Base-by-base conservation (phyloP, 2,113 vertebrate genomes). In the Spea bombifrons region DNA sequence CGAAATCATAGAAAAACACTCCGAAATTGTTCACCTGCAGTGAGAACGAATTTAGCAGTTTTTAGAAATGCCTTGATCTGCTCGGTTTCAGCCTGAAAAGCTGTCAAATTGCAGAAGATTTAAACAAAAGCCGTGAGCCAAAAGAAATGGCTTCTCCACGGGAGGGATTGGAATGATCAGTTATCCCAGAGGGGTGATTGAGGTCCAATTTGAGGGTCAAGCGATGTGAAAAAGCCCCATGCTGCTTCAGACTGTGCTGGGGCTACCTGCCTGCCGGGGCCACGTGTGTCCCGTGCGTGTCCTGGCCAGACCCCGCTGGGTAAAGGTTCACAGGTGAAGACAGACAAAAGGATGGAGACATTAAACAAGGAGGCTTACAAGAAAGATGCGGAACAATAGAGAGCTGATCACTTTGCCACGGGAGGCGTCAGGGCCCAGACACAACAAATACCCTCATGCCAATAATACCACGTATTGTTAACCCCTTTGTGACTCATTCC, bases 201-300 rank as follows among this genome's bases (percentile, higher is more conserved):
- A 78, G 82, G 82, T 61, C 81, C 81, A 83, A 86, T 83, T 82
- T 83, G 84, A 84, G 83, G 85, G 85, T 84, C 81, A 80, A 57
- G 67, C 75, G 66, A 63, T 55, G 55, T 83, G 78, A 66, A 80
- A 83, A 82, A 63, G 82, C 10, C 82, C 68, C 83, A 78, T n/a
- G 85, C 82, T 73, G 85, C 52, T 84, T 17, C 8, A 53, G 8
- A 71, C 78, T 76, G 73, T 75, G 73, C 50, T 6, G 55, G 10
- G 44, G 74, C 77, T 84, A 84, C 83, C 84, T 86, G 84, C 83
- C 83, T 81, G 81, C 73, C 67, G 79, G 66, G 79, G 65, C 0
- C 65, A 74, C 80, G 71, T 63, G 83, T 82, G 81, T 74, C 81
- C 45, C 72, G n/a, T 5, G 46, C 69, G 85, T 83, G 82, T 69